Percentiles rank a stretch among this genome's conserved stretches.
Conservation (phyloP, 2,113 vertebrate genomes). For the Scartelaos histophorus region DNA sequence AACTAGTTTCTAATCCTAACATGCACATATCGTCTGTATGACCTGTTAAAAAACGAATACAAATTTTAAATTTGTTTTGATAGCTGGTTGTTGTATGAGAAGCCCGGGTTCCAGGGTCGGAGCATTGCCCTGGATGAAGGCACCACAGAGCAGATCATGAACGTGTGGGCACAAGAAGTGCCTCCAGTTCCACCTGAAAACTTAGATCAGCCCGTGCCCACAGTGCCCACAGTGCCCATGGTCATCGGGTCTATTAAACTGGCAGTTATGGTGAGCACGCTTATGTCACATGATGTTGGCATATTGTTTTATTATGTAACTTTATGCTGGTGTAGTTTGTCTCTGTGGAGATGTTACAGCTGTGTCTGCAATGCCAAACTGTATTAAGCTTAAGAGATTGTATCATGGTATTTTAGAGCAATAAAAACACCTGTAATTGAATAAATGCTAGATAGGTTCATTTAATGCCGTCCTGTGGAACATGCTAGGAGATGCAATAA, state of each 20-base stretch:
- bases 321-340: too few species aligned
- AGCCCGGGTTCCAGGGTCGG: slow-evolving; percentile 90
- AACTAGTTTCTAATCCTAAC: neutral
- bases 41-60: neutral
- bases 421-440: too few species aligned
- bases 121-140: slow-evolving; percentile 90
- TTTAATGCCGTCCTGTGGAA: too few species aligned
- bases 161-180: slow-evolving; percentile 82
- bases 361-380: too few species aligned
- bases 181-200: slow-evolving; percentile 62
- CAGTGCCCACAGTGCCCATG: slow-evolving; percentile 71
- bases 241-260: slow-evolving; percentile 90
- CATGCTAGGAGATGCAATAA: too few species aligned
- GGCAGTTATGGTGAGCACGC: slow-evolving; percentile 84
- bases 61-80: slow-evolving; percentile 17
- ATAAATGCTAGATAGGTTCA: too few species aligned
- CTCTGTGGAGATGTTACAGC: too few species aligned
- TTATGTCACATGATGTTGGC: neutral
- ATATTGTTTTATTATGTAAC: neutral
- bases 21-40: neutral
- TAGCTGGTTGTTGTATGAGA: slow-evolving; percentile 96
- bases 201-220: slow-evolving; percentile 56
- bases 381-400: too few species aligned
- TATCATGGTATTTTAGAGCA: too few species aligned
- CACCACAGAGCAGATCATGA: slow-evolving; percentile 80